These are phyloP conservation scores for Cassiopea xamachana DNA, from an alignment of 30 jellyfish, hydroid and myxozoan species.

Conservation along the genomic window DNA sequence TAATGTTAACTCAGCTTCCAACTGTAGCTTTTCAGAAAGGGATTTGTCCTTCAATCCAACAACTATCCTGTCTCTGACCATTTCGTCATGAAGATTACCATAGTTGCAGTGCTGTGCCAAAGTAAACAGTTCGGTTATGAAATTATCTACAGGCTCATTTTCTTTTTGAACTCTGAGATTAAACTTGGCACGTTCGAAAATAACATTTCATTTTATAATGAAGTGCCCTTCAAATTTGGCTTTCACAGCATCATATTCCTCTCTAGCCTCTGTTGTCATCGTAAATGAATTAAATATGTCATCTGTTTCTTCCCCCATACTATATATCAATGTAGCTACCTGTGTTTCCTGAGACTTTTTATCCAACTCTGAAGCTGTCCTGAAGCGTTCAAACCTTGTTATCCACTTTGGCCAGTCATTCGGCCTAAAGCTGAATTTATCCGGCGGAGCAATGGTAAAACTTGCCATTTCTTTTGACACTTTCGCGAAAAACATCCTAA, in stretches of 20 bases:
- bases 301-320: slow-evolving; percentile 65
- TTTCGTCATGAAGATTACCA: slow-evolving; percentile 47
- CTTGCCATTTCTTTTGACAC: slow-evolving; percentile 42
- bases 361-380: slow-evolving; percentile 28
- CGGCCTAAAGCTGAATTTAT: slow-evolving; percentile 23
- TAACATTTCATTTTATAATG: slow-evolving; percentile 13
- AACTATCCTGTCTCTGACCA: slow-evolving; percentile 35
- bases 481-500: neutral
- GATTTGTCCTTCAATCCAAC: slow-evolving; percentile 56
- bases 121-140: slow-evolving; percentile 36
- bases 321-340: slow-evolving; percentile 25
- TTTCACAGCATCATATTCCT: slow-evolving; percentile 19
- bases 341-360: slow-evolving; percentile 23
- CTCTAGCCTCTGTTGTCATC: neutral
- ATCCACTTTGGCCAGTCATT: slow-evolving; percentile 40
- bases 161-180: slow-evolving; percentile 3
- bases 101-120: slow-evolving; percentile 41
- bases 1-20: slow-evolving; percentile 38
- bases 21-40: slow-evolving; percentile 41
- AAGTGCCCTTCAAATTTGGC: slow-evolving; percentile 23
- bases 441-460: slow-evolving; percentile 37
- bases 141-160: slow-evolving; percentile 36
- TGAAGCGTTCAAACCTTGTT: slow-evolving; percentile 17
- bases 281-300: slow-evolving; percentile 4
- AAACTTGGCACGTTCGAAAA: slow-evolving; percentile 25